Evolutionary conservation across 1,140 invertebrate species (phyloP).

Genomic region (Ceratitis capitata): DNA sequence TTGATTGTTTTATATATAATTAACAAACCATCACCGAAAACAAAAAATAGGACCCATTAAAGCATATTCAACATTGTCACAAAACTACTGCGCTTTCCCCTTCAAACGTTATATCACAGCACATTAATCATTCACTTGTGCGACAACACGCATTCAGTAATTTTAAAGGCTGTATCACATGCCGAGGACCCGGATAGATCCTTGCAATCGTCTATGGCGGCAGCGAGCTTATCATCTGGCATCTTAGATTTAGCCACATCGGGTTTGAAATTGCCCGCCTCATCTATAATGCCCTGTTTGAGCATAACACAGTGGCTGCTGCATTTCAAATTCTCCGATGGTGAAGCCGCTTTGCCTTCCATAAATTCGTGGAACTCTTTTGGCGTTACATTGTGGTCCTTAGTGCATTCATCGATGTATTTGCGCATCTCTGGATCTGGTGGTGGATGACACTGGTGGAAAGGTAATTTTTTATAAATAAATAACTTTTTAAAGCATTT

Average conservation of each 20-base stretch:
- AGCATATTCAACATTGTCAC: neutral
- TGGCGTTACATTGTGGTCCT: slow-evolving; percentile 47
- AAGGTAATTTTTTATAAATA: too few relatives aligned
- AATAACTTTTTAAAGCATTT: too few relatives aligned
- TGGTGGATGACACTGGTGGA: neutral
- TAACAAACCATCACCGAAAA: neutral
- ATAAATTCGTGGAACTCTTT: slow-evolving; percentile 49
- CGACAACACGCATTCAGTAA: slow-evolving; percentile 39
- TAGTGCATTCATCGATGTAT: slow-evolving; percentile 42
- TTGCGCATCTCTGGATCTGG: neutral
- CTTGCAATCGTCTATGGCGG: slow-evolving; percentile 44
- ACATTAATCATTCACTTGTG: neutral
- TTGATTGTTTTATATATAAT: too few relatives aligned
- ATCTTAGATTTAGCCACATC: neutral
- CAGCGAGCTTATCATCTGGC: neutral
- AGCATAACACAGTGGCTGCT: slow-evolving; percentile 49
- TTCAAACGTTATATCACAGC: too few relatives aligned
- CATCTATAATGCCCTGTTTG: slow-evolving; percentile 52
- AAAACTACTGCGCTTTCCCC: too few relatives aligned
- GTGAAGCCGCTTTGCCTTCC: slow-evolving; percentile 44
- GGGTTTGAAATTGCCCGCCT: slow-evolving; percentile 43
- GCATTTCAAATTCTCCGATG: slow-evolving; percentile 51
- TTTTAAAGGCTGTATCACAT: slow-evolving; percentile 53
- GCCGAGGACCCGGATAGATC: slow-evolving; percentile 47
- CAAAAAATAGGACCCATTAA: neutral